Base-by-base conservation (phyloP, 2,113 vertebrate species). In the Mungos mungo region DNA sequence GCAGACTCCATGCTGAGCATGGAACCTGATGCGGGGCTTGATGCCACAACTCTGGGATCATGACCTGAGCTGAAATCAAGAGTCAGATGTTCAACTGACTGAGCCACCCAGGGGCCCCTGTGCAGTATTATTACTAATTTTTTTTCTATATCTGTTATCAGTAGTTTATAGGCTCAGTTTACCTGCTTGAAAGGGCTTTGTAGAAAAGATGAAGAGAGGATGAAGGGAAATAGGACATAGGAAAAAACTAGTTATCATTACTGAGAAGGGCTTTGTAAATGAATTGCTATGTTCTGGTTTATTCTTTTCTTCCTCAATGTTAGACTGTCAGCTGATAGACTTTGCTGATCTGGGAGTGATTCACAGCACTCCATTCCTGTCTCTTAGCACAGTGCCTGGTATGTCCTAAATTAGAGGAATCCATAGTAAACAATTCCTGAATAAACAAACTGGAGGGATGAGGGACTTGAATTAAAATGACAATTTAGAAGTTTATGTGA, bases 371-470 rank as follows among this genome's bases (percentile, higher is more conserved):
- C 57, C 72, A 8, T 35, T 79, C 74, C 45, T 33, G 72, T 77
- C 47, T 69, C 54, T 85, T 60, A 94, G 72, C 76, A 91, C 18
- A 88, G 38, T 29, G 50, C 45, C 69, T 77, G 66, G 38, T 47
- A 63, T 35, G 72, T 1, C 69, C 50, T 12, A 16, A 47, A 47
- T 31, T 31, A 41, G 7, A 47, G 41, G 92, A 89, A 77, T 54
- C 69, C 38, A 74, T 71, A 97, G 82, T 71, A 80, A 95, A 86
- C 66, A 84, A 50, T 95, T 66, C 29, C 72, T 69, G 29, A 85
- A 88, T 63, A 10, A 77, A 93, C 12, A 74, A 88, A 86, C 2
- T 69, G 12, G 47, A 93, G 23, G 50, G n/a, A 94, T 69, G 71
- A 65, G 0, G 85, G n/a, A 91, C 31, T 45, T 65, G 11, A 88